Percentiles rank a stretch among this genome's conserved stretches.
phyloP scores from a whole-genome alignment of 1,140 invertebrate species.

The Rhizoglyphus robini region DNA sequence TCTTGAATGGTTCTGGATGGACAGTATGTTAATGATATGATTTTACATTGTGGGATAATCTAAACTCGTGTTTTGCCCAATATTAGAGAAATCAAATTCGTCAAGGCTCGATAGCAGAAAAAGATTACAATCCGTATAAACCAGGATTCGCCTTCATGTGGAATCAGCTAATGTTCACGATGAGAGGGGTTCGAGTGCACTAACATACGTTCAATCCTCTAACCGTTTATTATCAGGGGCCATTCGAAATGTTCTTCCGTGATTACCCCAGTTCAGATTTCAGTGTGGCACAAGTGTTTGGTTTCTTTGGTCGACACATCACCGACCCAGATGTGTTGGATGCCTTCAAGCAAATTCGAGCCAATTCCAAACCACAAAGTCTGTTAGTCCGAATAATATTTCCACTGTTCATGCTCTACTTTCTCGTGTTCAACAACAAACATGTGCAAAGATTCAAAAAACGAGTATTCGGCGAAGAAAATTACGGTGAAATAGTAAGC shows the following conservation, averaged over 20 bases:
- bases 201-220: background rate
- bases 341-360: background rate
- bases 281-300: background rate
- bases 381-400: background rate
- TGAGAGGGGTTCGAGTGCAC: background rate
- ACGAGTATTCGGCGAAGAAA: background rate
- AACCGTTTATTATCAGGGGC: background rate
- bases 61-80: background rate
- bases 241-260: background rate
- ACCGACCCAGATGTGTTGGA: background rate
- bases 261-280: background rate
- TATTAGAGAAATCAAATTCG: background rate
- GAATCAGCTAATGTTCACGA: conserved; percentile 18
- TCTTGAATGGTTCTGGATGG: background rate
- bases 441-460: background rate
- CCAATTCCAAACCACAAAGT: background rate
- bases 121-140: conserved; percentile 19
- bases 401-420: background rate
- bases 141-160: conserved; percentile 2
- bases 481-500: background rate
- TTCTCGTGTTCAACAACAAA: background rate
- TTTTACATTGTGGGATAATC: background rate
- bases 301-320: conserved; percentile 9
- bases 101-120: conserved; percentile 15
- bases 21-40: background rate